Evolutionary conservation across 2,888 invertebrate genomes (phyloP), one percentile per base, ranked within the genome.

Genomic region (Podotricha telesiphe): DNA sequence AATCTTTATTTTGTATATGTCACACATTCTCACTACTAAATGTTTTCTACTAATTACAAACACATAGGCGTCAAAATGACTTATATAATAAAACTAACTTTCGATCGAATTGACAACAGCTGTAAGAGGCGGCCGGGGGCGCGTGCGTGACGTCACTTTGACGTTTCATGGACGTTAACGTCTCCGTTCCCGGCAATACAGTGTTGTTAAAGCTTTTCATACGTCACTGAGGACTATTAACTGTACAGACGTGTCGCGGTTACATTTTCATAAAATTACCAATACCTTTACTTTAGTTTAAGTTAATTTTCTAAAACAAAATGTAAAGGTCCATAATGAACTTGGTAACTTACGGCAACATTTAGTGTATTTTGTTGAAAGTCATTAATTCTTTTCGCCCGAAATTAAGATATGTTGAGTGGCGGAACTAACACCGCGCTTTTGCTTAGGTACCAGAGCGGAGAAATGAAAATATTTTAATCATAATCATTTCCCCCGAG

Each of bases 61-160:
- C 6, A 53, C 11, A 28, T 28, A 10, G 4, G 15, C 15, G 3
- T 28, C n/a, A 53, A 53, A 28, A 42, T 42, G 8, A 28, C n/a
- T n/a, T 22, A n/a, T 28, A 53, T 19, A 10, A 40, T 56, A 62
- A 22, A 55, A 22, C 20, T 19, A 34, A 20, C 40, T 2, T 47
- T 34, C 67, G 61, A 61, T 67, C 67, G 67, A 67, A 61, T 59
- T n/a, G n/a, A n/a, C n/a, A n/a, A 55, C 71, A 69, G 71, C 71
- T 69, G 67, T 71, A 63, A 63, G 56, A 37, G 58, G 53, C 55
- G 68, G 8, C 10, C 20, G 59, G 63, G 40, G 70, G 68, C 58
- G 55, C 59, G 62, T 20, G 68, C n/a, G 68, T 73, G 72, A 73
- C 72, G 72, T 73, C 72, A 73, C 53, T 42, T 42, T 66, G 65